Base-by-base conservation (phyloP, 2,888 invertebrate species). In the Dioctria rufipes region DNA sequence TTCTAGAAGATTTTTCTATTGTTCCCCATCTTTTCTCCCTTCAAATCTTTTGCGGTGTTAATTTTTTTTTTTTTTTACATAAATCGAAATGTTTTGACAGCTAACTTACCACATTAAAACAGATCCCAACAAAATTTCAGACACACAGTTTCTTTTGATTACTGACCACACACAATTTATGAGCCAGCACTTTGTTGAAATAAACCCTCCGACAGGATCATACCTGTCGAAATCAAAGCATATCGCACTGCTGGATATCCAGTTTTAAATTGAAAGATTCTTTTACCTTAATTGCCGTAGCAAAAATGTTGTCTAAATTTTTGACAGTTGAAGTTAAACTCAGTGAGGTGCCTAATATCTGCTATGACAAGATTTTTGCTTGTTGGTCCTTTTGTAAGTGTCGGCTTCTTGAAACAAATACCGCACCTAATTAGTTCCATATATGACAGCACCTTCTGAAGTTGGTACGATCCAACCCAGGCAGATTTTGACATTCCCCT, bases 1-100 rank as follows among this genome's bases (percentile, higher is more conserved):
- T 11, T n/a, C 51, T 2, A 51, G 13, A 5, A 13, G 58, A 11
- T 5, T 5, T 58, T 46, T 46, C 58, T 58, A 58, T 58, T 58
- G 58, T 58, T 3, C 58, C 11, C 58, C 3, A 5, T 1, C 2
- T 58, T 11, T 58, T 4, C 25, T 58, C 5, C 11, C 8, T 6
- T 46, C 5, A 46, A 46, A 46, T 46, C 46, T 2, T 46, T 54
- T 71, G 25, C 71, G 71, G 71, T 39, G 8, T 13, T 37, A 13
- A n/a, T n/a, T n/a, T n/a, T 3, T 11, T 51, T 37, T 54, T 11
- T 11, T 9, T 6, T 71, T 71, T n/a, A 71, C 54, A 87, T 88
- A 88, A 88, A 88, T 88, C 86, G 86, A 87, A 83, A 85, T 88
- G 87, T 88, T 88, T 86, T 88, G 88, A 88, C 88, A 88, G 87